Evolutionary conservation across 2,113 vertebrate genomes (phyloP).

Genomic region (Chaetorhynchus papuensis): DNA sequence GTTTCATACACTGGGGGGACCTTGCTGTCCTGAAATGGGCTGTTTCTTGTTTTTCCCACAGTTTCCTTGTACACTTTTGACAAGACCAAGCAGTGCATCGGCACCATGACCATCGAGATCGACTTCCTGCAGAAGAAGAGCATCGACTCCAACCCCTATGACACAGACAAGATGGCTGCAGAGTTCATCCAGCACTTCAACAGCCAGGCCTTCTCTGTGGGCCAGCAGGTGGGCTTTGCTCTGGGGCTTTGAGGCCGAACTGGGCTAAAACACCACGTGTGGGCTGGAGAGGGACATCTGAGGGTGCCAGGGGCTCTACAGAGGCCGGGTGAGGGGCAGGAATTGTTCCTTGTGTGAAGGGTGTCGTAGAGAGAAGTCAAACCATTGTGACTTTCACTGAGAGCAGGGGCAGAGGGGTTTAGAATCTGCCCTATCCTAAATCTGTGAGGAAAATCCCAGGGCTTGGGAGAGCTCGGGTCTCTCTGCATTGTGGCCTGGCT

Average conservation of each 20-base stretch:
- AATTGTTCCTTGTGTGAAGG: neutral
- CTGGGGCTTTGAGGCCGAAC: neutral
- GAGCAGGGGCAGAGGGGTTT: neutral
- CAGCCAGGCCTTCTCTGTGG: conserved; percentile 85
- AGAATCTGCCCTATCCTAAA: neutral
- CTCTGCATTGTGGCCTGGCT: accelerated
- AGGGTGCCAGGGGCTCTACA: neutral
- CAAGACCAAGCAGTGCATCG: conserved; percentile 88
- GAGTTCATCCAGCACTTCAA: conserved; percentile 93
- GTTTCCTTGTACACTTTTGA: conserved; percentile 88
- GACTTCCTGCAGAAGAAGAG: conserved; percentile 97
- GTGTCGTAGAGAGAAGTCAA: neutral
- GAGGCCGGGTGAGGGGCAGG: neutral
- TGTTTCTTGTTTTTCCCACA: neutral
- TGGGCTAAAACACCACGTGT: neutral
- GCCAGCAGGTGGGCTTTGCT: conserved; percentile 83
- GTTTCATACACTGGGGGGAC: neutral
- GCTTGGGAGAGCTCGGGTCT: neutral
- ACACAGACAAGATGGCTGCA: conserved; percentile 90
- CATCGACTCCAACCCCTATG: conserved; percentile 88
- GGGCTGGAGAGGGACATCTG: neutral
- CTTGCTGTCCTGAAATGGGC: neutral
- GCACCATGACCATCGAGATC: conserved; percentile 88
- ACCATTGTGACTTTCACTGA: neutral
- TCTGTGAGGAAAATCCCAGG: neutral